phyloP scores from a whole-genome alignment of 2,888 invertebrate genomes.

The Norana najaformis region DNA sequence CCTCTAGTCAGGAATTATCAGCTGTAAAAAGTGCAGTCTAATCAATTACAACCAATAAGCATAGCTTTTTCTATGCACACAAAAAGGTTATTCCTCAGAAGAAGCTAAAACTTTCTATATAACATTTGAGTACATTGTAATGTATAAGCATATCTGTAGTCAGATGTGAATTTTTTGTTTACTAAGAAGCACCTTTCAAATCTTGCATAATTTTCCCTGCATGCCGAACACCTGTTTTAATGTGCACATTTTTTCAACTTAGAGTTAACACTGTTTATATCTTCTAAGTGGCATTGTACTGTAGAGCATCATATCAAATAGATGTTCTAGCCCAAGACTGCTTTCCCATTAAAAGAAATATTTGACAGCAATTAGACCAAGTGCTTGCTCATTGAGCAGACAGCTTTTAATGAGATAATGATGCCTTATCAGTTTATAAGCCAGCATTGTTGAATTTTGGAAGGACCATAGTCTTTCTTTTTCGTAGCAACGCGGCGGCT shows the following conservation, averaged over 20 bases:
- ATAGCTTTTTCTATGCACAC: too few species aligned
- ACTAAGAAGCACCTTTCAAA: neutral
- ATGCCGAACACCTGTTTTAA: neutral
- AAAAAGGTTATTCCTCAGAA: too few species aligned
- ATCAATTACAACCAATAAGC: neutral
- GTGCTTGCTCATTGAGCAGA: neutral
- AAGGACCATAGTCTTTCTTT: neutral
- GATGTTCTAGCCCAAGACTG: neutral
- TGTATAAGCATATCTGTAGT: neutral
- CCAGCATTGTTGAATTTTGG: neutral
- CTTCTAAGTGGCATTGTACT: neutral
- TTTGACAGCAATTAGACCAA: neutral
- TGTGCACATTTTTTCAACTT: neutral
- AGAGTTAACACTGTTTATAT: neutral
- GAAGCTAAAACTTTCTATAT: too few species aligned
- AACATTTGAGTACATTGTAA: too few species aligned
- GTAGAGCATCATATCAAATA: neutral
- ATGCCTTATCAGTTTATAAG: neutral
- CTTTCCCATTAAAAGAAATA: neutral
- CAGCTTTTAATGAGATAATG: neutral
- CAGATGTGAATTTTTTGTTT: neutral
- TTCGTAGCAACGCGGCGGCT: neutral
- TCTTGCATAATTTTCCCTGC: neutral
- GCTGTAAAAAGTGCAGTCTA: neutral
- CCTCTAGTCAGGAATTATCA: neutral